Percentiles rank a stretch among this genome's conserved stretches.
These are phyloP conservation scores for Notolepis coatsorum DNA, from an alignment of 2,797 vertebrate genomes.

Conservation along the genomic window DNA sequence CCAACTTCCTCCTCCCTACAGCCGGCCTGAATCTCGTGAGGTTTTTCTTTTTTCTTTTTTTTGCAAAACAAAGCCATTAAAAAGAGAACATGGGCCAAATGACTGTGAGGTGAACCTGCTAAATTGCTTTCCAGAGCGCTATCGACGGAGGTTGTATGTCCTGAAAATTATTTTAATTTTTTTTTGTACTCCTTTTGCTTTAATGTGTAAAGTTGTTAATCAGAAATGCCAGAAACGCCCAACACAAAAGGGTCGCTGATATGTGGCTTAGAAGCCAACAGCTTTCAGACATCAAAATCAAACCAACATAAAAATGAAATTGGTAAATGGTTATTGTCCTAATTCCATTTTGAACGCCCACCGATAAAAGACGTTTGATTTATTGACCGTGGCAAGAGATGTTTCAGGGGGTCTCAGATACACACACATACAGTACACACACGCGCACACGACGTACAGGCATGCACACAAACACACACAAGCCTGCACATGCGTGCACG, in stretches of 20 bases:
- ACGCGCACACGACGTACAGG: not conserved
- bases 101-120: constrained; percentile 80
- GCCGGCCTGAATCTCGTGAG: constrained; percentile 62
- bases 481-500: not conserved
- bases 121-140: constrained; percentile 82
- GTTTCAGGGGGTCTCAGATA: not conserved
- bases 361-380: constrained; percentile 15
- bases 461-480: not conserved
- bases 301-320: constrained; percentile 80
- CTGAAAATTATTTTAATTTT: constrained; percentile 75
- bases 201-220: constrained; percentile 82
- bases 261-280: constrained; percentile 66
- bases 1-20: constrained; percentile 77
- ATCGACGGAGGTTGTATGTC: constrained; percentile 79
- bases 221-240: constrained; percentile 73
- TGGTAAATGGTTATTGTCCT: constrained; percentile 72
- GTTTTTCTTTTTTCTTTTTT: constrained; percentile 47
- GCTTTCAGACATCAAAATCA: constrained; percentile 72
- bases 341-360: constrained; percentile 59
- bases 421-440: constrained; percentile 1
- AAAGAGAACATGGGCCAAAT: constrained; percentile 80
- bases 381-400: constrained; percentile 10
- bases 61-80: constrained; percentile 82
- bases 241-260: constrained; percentile 62
- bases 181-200: constrained; percentile 68